Conservation (phyloP, 64 coral and sea anemone species). For the Trachythela sp. region DNA sequence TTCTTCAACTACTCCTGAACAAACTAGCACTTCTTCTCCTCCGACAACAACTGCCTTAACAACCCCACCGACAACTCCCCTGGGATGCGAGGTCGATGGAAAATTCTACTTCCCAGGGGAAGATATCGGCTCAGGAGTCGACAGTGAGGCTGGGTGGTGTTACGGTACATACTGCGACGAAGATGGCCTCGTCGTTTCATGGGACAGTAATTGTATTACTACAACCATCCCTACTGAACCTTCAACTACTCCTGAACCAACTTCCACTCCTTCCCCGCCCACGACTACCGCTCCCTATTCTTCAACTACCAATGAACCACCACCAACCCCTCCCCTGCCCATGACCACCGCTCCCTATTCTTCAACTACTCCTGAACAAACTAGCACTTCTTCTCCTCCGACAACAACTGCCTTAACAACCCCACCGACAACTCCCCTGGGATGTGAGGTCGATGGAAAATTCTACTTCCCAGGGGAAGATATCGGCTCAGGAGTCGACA, state of each 20-base stretch:
- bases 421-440: neutral
- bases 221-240: neutral
- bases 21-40: too few relatives aligned
- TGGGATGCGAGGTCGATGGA: slow-evolving; percentile 28
- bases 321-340: too few relatives aligned
- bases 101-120: slow-evolving; percentile 6
- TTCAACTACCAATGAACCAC: too few relatives aligned
- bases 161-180: slow-evolving; percentile 15
- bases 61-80: neutral
- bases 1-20: too few relatives aligned
- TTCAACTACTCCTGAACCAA: neutral
- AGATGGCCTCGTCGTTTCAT: neutral
- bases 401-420: neutral
- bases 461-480: neutral
- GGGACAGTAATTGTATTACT: slow-evolving; percentile 36
- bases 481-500: neutral
- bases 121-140: neutral
- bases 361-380: too few relatives aligned
- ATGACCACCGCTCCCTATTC: too few relatives aligned
- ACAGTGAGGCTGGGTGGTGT: slow-evolving; percentile 10
- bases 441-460: slow-evolving; percentile 37
- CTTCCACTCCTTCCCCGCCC: too few relatives aligned
- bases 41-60: neutral
- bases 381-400: too few relatives aligned
- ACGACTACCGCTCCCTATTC: too few relatives aligned